Evolutionary conservation across 2,113 vertebrate species (phyloP), one percentile per base, ranked within the genome.

Genomic region (Syngnathus scovelli): DNA sequence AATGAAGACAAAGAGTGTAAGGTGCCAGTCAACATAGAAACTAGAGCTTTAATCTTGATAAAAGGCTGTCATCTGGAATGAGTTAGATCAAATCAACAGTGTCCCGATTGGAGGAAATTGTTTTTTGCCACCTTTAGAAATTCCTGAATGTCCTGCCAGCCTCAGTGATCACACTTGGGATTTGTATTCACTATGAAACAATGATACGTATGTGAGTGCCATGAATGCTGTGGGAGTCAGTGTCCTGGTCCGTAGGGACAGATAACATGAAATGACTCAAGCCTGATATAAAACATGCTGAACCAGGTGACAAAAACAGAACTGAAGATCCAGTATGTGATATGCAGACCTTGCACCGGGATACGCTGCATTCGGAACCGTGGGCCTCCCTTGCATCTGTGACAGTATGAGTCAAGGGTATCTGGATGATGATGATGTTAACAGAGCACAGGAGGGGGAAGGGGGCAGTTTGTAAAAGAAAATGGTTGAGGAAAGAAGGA

Each of bases 401-500:
- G 55, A 61, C 59, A 61, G 43, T 69, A 66, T 71, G 69, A 76
- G 64, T 73, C 65, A 83, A 61, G 64, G 43, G 60, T 74, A 75
- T 67, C 68, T 55, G 59, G 67, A 21, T 84, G 80, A 21, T 84
- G 80, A 86, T 85, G 72, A 68, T 75, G 81, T 72, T 87, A 82
- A 75, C 77, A 86, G 83, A 78, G 49, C 33, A 70, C 38, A 65
- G 60, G 62, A 83, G 71, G 70, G 27, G 49, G 36, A 61, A 46
- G 61, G 12, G 55, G 13, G 6, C 21, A 56, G 55, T 56, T 56
- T 56, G 55, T 33, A 27, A 33, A 56, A 44, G 72, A 56, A 63
- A 70, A 68, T 60, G 8, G 56, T 46, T 62, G 63, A 70, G 55
- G 43, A 41, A 76, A 67, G 68, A 67, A 64, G 66, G 67, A 67